A percentile compares a stretch with the other conserved stretches of the same genome.
phyloP scores from a whole-genome alignment of 2,888 invertebrate genomes.

The Drosophila rellima region DNA sequence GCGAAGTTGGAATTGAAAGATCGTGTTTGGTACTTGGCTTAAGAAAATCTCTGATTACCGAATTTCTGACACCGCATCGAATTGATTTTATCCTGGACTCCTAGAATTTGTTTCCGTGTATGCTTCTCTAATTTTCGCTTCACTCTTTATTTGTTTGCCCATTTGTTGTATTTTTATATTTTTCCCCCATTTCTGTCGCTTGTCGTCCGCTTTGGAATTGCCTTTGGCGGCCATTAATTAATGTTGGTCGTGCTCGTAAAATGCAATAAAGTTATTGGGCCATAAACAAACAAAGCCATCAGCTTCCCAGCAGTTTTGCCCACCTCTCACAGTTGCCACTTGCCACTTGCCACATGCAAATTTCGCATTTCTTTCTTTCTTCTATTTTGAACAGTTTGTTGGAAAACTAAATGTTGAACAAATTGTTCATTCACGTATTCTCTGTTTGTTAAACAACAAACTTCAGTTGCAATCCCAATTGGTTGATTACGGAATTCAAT shows the following conservation, averaged over 20 bases:
- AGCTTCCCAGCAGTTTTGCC: background rate
- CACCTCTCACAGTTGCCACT: background rate
- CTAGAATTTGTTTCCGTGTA: no score
- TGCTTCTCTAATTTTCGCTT: background rate
- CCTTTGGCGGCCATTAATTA: conserved; percentile 51
- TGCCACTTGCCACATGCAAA: conserved; percentile 28
- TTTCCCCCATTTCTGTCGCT: conserved; percentile 2
- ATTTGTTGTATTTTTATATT: conserved; percentile 5
- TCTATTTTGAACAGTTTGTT: background rate
- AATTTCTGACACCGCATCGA: no score
- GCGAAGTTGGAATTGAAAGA: no score
- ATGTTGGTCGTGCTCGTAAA: conserved; percentile 44
- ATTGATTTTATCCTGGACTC: no score
- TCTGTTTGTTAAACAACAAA: background rate
- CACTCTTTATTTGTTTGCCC: background rate
- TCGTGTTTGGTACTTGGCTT: no score
- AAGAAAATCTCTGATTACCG: no score
- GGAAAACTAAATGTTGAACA: background rate
- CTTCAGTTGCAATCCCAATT: background rate
- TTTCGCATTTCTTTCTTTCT: background rate
- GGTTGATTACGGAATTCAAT: background rate
- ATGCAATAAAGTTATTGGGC: conserved; percentile 54
- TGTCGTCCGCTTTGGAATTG: conserved; percentile 23
- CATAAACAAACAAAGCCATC: conserved; percentile 46
- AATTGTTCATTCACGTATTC: background rate